Base-by-base conservation (phyloP, 2,888 invertebrate species). In the Dynastes grantii region DNA sequence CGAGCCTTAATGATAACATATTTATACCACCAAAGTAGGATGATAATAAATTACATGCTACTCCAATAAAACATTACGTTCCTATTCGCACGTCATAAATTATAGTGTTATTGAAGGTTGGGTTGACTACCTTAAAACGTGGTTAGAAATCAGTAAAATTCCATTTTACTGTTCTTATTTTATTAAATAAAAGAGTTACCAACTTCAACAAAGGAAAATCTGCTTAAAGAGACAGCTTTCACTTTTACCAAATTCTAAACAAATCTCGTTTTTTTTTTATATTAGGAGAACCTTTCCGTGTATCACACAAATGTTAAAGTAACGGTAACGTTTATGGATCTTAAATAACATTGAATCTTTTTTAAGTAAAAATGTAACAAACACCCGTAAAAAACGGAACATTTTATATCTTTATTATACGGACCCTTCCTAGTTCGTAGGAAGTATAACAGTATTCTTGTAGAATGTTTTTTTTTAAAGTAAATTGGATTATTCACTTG, bases 351-450 rank as follows among this genome's bases (percentile, higher is more conserved):
- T 40, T 45, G 45, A 45, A 40, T n/a, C 73, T 75, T 75, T 75
- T 73, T 75, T 61, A 58, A 32, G 73, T 75, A 61, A 75, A 61
- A 61, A 61, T 75, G 61, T 75, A 75, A 61, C 73, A 75, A 75
- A 27, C 13, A 16, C 5, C 22, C 45, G 55, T 75, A 75, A 75
- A 75, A 75, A 75, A 75, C 73, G 73, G 73, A 75, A 75, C 73
- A 49, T 75, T 75, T 71, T 75, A 75, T 63, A 40, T 40, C 29
- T 75, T 75, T 75, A 75, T 61, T 75, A 37, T 11, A 40, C 16
- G 9, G 58, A 11, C 40, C 4, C 11, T 61, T 58, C 37, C 37
- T 2, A 1, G n/a, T 40, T 27, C 9, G 22, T 13, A 40, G 32
- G 16, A 27, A 71, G 55, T 16, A 58, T 32, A 58, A 58, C 58